Conservation (phyloP, 35 echinoderm and acorn worm species). For the Heliocidaris erythrogramma region DNA sequence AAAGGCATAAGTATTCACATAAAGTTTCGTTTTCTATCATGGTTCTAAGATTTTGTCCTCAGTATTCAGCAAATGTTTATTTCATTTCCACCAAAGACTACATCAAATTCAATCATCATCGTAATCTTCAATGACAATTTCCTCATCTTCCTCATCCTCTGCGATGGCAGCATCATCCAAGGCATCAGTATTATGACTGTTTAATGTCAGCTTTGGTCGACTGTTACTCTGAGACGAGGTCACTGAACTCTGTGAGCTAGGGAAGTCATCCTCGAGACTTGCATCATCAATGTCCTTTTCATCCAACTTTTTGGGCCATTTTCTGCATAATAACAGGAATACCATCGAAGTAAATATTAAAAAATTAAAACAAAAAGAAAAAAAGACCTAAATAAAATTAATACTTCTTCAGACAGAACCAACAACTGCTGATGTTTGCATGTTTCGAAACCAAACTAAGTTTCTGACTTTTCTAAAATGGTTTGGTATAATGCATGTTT, state of each 20-base stretch:
- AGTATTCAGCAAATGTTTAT: too few species aligned
- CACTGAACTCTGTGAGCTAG: conserved; percentile 14
- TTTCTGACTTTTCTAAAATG: too few species aligned
- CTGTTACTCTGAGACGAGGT: conserved; percentile 25
- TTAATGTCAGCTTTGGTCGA: conserved; percentile 29
- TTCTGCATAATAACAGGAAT: conserved; percentile 11
- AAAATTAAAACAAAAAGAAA: background rate
- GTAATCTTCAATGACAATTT: conserved; percentile 64
- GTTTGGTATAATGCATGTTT: too few species aligned
- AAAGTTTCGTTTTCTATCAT: too few species aligned
- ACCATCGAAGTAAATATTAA: background rate
- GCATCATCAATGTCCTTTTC: conserved; percentile 49
- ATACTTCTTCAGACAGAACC: background rate
- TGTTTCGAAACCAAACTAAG: too few species aligned
- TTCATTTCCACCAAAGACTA: background rate
- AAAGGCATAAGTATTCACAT: too few species aligned
- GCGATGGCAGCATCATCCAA: background rate
- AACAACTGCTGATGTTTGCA: background rate
- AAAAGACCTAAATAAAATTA: background rate
- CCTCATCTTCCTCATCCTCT: conserved; percentile 30
- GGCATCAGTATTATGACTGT: conserved; percentile 15
- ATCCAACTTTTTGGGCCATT: conserved; percentile 56
- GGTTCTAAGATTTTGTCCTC: too few species aligned
- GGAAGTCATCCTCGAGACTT: conserved; percentile 36
- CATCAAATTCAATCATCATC: conserved; percentile 45